Conservation (phyloP, 2,888 invertebrate genomes). For the Bombylius discolor region DNA sequence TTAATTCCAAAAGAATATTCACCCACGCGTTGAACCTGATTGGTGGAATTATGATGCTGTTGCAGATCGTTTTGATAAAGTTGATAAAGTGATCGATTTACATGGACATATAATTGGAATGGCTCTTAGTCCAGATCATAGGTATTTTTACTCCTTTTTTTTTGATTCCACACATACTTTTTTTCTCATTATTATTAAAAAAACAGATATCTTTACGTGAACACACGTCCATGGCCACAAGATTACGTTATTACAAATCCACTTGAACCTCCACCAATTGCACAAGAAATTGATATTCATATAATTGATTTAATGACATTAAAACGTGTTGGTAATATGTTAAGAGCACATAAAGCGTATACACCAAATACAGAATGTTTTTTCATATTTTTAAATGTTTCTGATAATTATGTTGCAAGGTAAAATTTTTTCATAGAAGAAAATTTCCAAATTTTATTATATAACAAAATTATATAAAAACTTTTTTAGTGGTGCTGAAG, state of each 20-base stretch:
- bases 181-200: too few relatives aligned
- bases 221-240: slow-evolving; percentile 70
- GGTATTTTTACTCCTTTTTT: slow-evolving; percentile 25
- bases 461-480: too few relatives aligned
- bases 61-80: slow-evolving; percentile 54
- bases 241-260: slow-evolving; percentile 62
- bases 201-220: slow-evolving; percentile 61
- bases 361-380: slow-evolving; percentile 76
- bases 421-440: slow-evolving; percentile 23
- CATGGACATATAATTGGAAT: slow-evolving; percentile 80
- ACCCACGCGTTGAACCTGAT: slow-evolving; percentile 45
- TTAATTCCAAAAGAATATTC: slow-evolving; percentile 17
- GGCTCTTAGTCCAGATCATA: slow-evolving; percentile 71
- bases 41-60: slow-evolving; percentile 56
- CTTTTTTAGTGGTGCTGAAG: slow-evolving; percentile 62
- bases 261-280: slow-evolving; percentile 68
- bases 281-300: slow-evolving; percentile 76
- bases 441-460: not conserved
- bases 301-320: slow-evolving; percentile 69
- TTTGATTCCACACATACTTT: too few relatives aligned
- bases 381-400: slow-evolving; percentile 74
- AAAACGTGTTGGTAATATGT: slow-evolving; percentile 62
- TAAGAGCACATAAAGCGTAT: slow-evolving; percentile 66
- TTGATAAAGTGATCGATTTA: slow-evolving; percentile 69
- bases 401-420: slow-evolving; percentile 72